Conservation (phyloP, 30 jellyfish, hydroid and myxozoan genomes). For the Aurelia sp. region DNA sequence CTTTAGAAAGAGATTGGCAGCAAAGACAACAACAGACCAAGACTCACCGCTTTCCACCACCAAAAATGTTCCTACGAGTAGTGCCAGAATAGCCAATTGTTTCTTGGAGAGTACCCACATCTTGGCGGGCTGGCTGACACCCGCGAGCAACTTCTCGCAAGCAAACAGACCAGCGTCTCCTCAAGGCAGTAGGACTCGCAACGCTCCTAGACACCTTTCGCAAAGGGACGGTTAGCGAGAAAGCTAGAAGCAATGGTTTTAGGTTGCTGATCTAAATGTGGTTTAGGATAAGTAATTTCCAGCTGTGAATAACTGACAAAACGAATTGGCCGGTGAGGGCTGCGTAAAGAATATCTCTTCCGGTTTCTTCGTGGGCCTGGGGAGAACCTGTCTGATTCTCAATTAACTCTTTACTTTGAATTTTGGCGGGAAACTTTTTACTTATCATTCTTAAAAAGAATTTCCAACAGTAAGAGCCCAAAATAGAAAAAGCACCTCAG, state of each 20-base stretch:
- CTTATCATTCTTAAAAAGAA: no score
- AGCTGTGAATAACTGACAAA: constrained; percentile 77
- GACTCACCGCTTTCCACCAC: constrained; percentile 48
- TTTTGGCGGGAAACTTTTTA: constrained; percentile 11
- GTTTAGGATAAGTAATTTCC: constrained; percentile 42
- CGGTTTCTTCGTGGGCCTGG: constrained; percentile 44
- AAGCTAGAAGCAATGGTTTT: not conserved
- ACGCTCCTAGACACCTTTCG: constrained; percentile 31
- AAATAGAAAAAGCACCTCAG: no score
- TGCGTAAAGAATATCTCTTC: constrained; percentile 35
- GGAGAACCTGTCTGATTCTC: constrained; percentile 1
- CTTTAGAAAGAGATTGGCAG: not conserved
- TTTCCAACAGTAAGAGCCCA: no score
- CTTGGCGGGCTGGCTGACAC: constrained; percentile 83
- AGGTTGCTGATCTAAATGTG: constrained; percentile 42
- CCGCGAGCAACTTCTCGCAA: constrained; percentile 83
- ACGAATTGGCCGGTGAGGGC: constrained; percentile 47
- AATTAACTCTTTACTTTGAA: not conserved
- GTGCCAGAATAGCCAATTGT: constrained; percentile 25
- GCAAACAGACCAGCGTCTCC: constrained; percentile 74
- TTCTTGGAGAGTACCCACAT: constrained; percentile 70
- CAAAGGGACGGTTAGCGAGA: not conserved
- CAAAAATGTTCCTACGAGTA: constrained; percentile 51
- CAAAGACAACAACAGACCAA: not conserved
- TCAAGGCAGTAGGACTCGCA: constrained; percentile 41